These are phyloP conservation scores for Pocillopora grandis DNA, from an alignment of 92 coral and sea anemone genomes.

Conservation along the genomic window DNA sequence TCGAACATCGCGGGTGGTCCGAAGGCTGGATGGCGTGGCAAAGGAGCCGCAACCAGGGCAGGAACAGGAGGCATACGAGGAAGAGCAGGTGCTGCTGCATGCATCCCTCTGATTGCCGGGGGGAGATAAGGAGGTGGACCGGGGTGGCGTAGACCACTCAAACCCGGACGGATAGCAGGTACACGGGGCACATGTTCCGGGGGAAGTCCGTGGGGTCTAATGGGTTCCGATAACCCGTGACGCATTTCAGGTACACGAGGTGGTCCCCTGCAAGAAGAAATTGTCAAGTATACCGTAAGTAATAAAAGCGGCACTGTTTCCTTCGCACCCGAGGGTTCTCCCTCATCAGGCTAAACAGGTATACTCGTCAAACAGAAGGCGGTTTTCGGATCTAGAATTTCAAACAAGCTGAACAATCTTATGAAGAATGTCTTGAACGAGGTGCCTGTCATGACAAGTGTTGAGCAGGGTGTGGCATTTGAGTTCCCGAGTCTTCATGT, in stretches of 20 bases:
- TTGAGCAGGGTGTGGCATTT: too few species aligned
- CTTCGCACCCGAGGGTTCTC: too few species aligned
- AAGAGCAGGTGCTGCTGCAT: constrained; percentile 28
- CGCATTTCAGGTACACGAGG: constrained; percentile 34
- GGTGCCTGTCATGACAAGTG: too few species aligned
- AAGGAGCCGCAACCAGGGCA: constrained; percentile 35
- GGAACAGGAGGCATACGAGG: constrained; percentile 53
- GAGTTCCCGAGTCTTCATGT: too few species aligned
- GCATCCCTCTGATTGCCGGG: constrained; percentile 30
- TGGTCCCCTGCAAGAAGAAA: constrained; percentile 45
- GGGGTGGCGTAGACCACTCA: constrained; percentile 23
- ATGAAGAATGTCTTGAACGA: too few species aligned
- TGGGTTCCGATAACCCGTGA: constrained; percentile 50
- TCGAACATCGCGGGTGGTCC: constrained; percentile 44
- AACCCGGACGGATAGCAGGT: constrained; percentile 65
- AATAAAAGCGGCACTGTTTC: too few species aligned
- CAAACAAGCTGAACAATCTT: too few species aligned
- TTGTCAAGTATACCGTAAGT: neutral
- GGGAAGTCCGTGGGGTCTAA: constrained; percentile 58
- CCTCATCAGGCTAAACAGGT: too few species aligned
- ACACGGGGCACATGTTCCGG: constrained; percentile 76
- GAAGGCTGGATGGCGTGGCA: constrained; percentile 53
- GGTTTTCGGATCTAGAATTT: too few species aligned
- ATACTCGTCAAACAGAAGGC: too few species aligned
- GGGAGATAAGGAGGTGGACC: constrained; percentile 59